Conservation (phyloP, 1,140 invertebrate species). For the Scylla paramamosain region DNA sequence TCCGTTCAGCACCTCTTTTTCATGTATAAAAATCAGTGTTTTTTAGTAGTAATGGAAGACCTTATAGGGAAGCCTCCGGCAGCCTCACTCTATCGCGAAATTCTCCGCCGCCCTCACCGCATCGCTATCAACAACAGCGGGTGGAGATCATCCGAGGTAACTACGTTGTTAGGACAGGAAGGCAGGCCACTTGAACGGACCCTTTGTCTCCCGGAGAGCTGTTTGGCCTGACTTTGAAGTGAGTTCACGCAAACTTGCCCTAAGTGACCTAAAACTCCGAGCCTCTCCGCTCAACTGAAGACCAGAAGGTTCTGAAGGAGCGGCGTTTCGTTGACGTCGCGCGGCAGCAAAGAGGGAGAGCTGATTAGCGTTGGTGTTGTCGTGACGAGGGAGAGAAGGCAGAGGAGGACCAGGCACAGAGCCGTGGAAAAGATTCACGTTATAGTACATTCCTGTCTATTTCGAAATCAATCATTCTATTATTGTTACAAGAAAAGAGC, state of each 20-base stretch:
- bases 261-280: constrained; percentile 4
- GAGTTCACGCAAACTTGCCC: constrained; percentile 18
- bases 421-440: too few species aligned
- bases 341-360: neutral
- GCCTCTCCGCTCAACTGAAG: neutral
- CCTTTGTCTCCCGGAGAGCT: constrained; percentile 10
- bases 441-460: too few species aligned
- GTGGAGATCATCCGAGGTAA: neutral
- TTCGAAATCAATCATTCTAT: too few species aligned
- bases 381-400: neutral
- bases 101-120: neutral
- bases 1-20: neutral
- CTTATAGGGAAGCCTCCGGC: neutral
- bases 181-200: neutral
- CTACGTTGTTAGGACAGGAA: neutral
- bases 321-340: neutral
- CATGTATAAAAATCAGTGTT: neutral
- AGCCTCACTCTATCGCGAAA: neutral
- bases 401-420: neutral
- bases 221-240: constrained; percentile 1
- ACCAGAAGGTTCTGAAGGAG: neutral
- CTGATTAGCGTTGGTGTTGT: neutral
- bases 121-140: neutral
- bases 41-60: neutral
- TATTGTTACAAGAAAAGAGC: too few species aligned